Percentiles rank a stretch among this genome's conserved stretches.
phyloP scores from a whole-genome alignment of 1,140 invertebrate genomes.

The Arctopsyche grandis region DNA sequence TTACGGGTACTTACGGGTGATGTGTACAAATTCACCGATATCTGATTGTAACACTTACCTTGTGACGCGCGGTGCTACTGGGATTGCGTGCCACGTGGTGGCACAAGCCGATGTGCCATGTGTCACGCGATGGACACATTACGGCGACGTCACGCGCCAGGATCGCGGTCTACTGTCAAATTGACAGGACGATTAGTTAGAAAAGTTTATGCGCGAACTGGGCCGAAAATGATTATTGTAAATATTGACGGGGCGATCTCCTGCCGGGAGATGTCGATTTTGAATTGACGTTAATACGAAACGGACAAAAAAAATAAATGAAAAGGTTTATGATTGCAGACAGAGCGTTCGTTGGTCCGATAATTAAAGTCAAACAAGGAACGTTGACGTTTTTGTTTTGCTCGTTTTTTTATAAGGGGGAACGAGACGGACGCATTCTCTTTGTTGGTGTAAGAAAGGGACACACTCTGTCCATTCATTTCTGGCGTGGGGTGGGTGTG shows the following conservation, averaged over 20 bases:
- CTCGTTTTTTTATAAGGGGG: constrained; percentile 32
- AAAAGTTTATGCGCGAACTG: background rate
- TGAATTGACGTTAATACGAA: no score
- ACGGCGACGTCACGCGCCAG: background rate
- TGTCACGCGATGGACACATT: background rate
- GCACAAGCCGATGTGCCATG: background rate
- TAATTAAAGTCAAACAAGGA: constrained; percentile 48
- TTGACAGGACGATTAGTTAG: background rate
- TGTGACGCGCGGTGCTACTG: background rate
- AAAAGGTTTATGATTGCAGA: no score
- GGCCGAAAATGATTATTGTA: no score
- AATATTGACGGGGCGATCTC: no score
- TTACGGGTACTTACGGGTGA: no score
- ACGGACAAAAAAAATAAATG: no score
- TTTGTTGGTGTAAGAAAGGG: background rate
- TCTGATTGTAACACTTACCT: constrained; percentile 15
- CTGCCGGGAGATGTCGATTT: no score
- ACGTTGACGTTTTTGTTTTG: constrained; percentile 44
- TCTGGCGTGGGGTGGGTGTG: background rate
- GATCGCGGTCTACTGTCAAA: background rate
- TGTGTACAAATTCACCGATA: constrained; percentile 22
- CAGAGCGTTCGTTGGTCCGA: background rate
- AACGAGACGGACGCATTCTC: background rate
- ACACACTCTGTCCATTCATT: background rate
- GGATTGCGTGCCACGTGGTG: background rate